Conservation (phyloP, 2,888 invertebrate genomes). For the Phragmatobia fuliginosa region DNA sequence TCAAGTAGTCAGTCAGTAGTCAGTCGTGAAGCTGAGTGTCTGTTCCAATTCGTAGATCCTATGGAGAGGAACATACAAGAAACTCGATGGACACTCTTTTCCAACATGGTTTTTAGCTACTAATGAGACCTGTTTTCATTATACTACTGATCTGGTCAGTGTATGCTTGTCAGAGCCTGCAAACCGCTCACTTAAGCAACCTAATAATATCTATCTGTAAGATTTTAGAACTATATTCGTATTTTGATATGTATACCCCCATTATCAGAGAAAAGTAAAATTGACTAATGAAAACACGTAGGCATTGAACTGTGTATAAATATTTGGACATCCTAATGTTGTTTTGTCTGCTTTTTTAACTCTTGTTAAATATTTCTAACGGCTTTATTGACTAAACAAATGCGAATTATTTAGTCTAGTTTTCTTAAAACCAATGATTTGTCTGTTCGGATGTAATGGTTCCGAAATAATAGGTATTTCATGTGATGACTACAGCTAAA, state of each 20-base stretch:
- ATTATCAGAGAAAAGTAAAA: conserved; percentile 3
- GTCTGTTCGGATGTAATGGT: conserved; percentile 7
- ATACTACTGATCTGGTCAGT: not conserved
- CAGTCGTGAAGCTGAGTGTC: too few relatives aligned
- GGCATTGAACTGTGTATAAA: conserved; percentile 14
- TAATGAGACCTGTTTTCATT: not conserved
- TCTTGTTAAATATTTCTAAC: conserved; percentile 18
- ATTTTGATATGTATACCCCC: not conserved
- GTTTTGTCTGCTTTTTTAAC: conserved; percentile 12
- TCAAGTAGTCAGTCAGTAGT: too few relatives aligned
- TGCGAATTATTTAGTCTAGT: conserved; percentile 24
- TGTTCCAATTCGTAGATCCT: too few relatives aligned
- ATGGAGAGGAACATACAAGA: too few relatives aligned
- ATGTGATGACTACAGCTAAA: not conserved
- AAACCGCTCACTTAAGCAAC: not conserved
- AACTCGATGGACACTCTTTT: too few relatives aligned
- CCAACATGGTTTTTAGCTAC: too few relatives aligned
- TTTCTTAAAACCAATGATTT: conserved; percentile 11
- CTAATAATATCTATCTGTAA: too few relatives aligned
- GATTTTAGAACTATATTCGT: not conserved
- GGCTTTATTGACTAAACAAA: conserved; percentile 24
- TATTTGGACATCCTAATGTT: conserved; percentile 15
- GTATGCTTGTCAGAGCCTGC: not conserved
- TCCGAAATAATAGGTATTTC: not conserved
- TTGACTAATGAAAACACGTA: conserved; percentile 6